phyloP scores from a whole-genome alignment of 2,113 vertebrate genomes.

The Alectura lathami region DNA sequence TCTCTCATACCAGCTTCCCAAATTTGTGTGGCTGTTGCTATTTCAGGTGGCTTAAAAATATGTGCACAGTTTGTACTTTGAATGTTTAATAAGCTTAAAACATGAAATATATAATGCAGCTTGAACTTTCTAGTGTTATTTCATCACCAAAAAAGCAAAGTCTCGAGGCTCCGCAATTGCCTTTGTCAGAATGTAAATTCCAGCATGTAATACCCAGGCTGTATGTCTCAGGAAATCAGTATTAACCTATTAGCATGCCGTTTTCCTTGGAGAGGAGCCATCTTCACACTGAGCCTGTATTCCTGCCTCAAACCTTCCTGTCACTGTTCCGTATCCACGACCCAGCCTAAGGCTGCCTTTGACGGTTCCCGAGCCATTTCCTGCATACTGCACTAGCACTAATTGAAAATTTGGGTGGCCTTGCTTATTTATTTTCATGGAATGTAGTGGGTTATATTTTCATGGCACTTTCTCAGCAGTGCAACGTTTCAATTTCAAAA shows the following conservation, averaged over 20 bases:
- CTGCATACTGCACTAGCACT: conserved; percentile 92
- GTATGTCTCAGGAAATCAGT: conserved; percentile 76
- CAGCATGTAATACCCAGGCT: conserved; percentile 75
- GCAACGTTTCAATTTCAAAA: conserved; percentile 87
- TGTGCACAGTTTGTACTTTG: conserved; percentile 65
- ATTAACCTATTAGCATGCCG: conserved; percentile 75
- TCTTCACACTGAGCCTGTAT: conserved; percentile 75
- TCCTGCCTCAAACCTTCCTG: conserved; percentile 77
- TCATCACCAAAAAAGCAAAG: conserved; percentile 67
- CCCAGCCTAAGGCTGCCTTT: conserved; percentile 82
- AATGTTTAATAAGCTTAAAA: conserved; percentile 73
- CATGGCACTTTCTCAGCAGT: conserved; percentile 96
- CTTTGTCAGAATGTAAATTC: conserved; percentile 72
- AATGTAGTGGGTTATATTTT: conserved; percentile 98
- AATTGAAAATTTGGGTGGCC: conserved; percentile 99
- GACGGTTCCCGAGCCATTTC: conserved; percentile 88
- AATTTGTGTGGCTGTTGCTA: conserved; percentile 48
- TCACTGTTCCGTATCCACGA: conserved; percentile 79
- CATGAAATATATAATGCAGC: conserved; percentile 68
- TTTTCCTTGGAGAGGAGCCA: conserved; percentile 84
- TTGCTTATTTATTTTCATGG: conserved; percentile 99
- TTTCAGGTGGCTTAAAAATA: conserved; percentile 75
- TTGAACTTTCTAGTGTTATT: conserved; percentile 74
- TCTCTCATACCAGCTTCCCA: conserved; percentile 42
- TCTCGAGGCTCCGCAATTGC: conserved; percentile 65